Percentiles rank a stretch among this genome's conserved stretches.
Evolutionary conservation across 2,888 invertebrate species (phyloP).

Genomic region (Perizoma flavofasciatum): DNA sequence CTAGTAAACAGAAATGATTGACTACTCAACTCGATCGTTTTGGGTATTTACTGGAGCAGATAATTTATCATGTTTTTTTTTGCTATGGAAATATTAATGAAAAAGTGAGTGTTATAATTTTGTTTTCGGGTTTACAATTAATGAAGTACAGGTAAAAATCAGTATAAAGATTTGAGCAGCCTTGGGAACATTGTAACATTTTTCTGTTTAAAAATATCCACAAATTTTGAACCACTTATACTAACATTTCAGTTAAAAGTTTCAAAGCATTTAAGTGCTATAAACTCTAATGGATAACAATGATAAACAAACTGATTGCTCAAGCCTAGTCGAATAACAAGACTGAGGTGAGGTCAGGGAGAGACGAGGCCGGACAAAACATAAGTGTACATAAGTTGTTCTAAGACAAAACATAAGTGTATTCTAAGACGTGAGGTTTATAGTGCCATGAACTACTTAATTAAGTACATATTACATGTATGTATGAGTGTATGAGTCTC

Average conservation of each 20-base stretch:
- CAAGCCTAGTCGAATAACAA: conserved; percentile 4
- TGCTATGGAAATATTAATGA: conserved; percentile 9
- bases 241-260: conserved; percentile 43
- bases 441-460: too few relatives aligned
- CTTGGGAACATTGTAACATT: background rate
- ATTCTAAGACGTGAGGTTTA: too few relatives aligned
- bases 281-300: conserved; percentile 48
- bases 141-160: too few relatives aligned
- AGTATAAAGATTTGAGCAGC: background rate
- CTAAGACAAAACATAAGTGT: background rate
- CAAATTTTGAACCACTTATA: conserved; percentile 35
- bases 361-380: too few relatives aligned
- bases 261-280: conserved; percentile 45
- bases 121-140: too few relatives aligned
- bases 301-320: conserved; percentile 51
- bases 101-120: background rate
- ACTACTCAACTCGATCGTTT: conserved; percentile 11
- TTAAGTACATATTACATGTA: too few relatives aligned
- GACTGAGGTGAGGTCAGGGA: too few relatives aligned
- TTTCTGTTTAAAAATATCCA: conserved; percentile 15
- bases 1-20: conserved; percentile 27
- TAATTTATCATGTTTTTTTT: conserved; percentile 18
- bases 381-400: too few relatives aligned
- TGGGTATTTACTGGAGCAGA: background rate
- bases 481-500: too few relatives aligned